Evolutionary conservation across 1,140 invertebrate genomes (phyloP), one percentile per base, ranked within the genome.

Genomic region (Dysdera silvatica): DNA sequence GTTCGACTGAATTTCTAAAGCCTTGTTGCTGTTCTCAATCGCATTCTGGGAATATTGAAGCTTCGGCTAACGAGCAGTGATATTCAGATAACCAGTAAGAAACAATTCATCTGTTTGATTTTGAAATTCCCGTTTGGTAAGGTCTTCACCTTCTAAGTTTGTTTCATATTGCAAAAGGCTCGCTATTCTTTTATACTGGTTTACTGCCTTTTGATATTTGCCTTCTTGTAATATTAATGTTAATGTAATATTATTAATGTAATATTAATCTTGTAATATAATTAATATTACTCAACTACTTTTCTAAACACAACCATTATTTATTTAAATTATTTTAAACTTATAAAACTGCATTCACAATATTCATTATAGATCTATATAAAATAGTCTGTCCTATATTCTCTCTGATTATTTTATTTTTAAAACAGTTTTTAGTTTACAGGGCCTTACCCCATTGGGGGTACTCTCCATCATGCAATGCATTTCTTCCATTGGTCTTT

Each of bases 271-370:
- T 12, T 5, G 10, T 29, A 24, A 43, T 61, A 57, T 61, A 70
- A 67, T 24, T 70, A 94, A 70, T 96, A 95, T 74, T 90, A 97
- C 37, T 84, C 81, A 0, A 91, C 96, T 54, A 93, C 95, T 76
- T 91, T 95, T 47, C 88, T 86, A 79, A 98, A 98, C 37, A 83
- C 85, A 5, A 87, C 78, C 74, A 87, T 85, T 1, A 88, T 85
- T 70, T 90, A 84, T 58, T 89, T 85, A 18, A 98, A 68, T 72
- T 88, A 89, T 72, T 95, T 87, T 4, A 80, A 72, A n/a, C 75
- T 78, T 59, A 88, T 85, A 78, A 97, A 80, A 26, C 85, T 82
- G 90, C 91, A 97, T 18, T 76, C 75, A 67, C 89, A 86, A 69
- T 85, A 83, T 1, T n/a, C n/a, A n/a, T n/a, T n/a, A n/a, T n/a